phyloP scores from a whole-genome alignment of 2,797 vertebrate genomes.

The Sebastiscus tertius region DNA sequence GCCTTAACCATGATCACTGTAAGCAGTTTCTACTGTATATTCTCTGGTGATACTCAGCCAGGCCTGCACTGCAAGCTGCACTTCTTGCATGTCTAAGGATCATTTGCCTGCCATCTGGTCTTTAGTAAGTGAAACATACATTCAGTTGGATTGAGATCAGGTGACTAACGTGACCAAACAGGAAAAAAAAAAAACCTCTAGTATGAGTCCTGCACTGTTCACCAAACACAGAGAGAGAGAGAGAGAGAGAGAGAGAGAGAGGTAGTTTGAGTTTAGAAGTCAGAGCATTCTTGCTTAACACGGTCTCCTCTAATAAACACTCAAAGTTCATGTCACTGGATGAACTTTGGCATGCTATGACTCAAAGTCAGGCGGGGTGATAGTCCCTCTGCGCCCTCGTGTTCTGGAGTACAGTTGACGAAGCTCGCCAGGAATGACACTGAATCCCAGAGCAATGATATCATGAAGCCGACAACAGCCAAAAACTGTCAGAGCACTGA shows the following conservation, averaged over 20 bases:
- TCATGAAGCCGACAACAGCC: slow-evolving; percentile 1
- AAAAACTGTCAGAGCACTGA: slow-evolving; percentile 16
- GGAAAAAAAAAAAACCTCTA: no score
- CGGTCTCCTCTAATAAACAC: background rate
- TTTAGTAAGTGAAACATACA: background rate
- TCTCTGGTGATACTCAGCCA: background rate
- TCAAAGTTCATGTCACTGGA: background rate
- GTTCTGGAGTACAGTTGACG: background rate
- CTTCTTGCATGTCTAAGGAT: background rate
- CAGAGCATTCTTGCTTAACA: background rate
- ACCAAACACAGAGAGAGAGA: background rate
- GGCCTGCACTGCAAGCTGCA: background rate
- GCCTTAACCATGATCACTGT: no score
- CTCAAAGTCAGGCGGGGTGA: background rate
- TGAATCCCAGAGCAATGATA: slow-evolving; percentile 26
- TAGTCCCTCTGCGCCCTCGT: background rate
- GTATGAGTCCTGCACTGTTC: background rate
- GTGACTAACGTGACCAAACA: background rate
- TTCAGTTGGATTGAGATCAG: background rate
- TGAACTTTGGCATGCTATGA: slow-evolving; percentile 6
- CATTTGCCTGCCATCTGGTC: background rate
- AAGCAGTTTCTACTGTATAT: no score
- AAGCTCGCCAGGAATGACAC: slow-evolving; percentile 21
- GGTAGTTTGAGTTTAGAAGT: background rate
- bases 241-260: background rate